Evolutionary conservation across 2,888 invertebrate genomes (phyloP).

Genomic region (Anorthoa munda): DNA sequence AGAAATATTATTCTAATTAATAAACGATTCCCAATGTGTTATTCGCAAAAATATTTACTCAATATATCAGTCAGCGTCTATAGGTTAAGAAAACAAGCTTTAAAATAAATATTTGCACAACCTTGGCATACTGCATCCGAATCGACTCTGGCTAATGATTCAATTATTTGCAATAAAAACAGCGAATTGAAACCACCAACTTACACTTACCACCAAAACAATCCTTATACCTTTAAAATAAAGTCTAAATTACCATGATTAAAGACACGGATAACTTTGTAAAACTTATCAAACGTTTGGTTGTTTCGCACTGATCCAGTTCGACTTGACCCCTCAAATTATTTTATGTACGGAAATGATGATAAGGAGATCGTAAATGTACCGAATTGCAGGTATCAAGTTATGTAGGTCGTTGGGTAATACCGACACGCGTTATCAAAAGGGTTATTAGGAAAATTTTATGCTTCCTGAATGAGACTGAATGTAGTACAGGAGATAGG

Average conservation of each 20-base stretch:
- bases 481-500: slow-evolving; percentile 11
- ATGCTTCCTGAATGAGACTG: slow-evolving; percentile 43
- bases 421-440: slow-evolving; percentile 55
- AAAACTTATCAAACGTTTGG: slow-evolving; percentile 53
- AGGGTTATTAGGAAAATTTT: slow-evolving; percentile 53
- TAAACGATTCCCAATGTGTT: slow-evolving; percentile 6
- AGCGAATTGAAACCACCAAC: slow-evolving; percentile 45
- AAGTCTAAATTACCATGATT: background rate
- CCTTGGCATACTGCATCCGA: slow-evolving; percentile 49
- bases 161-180: slow-evolving; percentile 64
- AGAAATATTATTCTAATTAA: background rate
- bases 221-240: background rate
- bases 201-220: slow-evolving; percentile 56
- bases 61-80: slow-evolving; percentile 26
- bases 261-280: slow-evolving; percentile 19
- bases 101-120: slow-evolving; percentile 45
- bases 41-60: slow-evolving; percentile 33
- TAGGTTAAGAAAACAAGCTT: slow-evolving; percentile 25
- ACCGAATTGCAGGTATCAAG: slow-evolving; percentile 50
- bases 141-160: slow-evolving; percentile 47
- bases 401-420: slow-evolving; percentile 62
- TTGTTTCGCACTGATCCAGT: slow-evolving; percentile 52
- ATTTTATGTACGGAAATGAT: slow-evolving; percentile 53
- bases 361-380: slow-evolving; percentile 52
- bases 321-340: slow-evolving; percentile 49